phyloP scores from a whole-genome alignment of 2,113 vertebrate species.

The Stegostoma tigrinum region DNA sequence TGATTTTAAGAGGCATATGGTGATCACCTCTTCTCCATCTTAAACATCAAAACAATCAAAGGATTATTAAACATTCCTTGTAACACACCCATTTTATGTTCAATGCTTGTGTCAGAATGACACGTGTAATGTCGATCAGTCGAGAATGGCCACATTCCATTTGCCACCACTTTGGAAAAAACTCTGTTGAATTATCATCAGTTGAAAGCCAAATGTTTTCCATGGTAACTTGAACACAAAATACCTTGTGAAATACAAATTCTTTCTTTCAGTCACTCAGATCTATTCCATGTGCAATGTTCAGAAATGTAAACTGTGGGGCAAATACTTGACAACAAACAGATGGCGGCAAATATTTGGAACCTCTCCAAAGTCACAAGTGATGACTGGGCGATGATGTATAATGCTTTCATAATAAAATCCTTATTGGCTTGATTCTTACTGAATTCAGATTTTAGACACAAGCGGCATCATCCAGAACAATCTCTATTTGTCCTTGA shows the following conservation, averaged over 20 bases:
- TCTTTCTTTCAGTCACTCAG: neutral
- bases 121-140: conserved; percentile 5
- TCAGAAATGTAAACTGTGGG: neutral
- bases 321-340: conserved; percentile 7
- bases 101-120: neutral
- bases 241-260: conserved; percentile 3
- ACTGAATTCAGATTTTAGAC: neutral
- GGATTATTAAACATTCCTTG: neutral
- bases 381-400: neutral
- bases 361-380: neutral
- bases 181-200: neutral
- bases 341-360: neutral
- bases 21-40: neutral
- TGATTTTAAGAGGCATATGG: neutral
- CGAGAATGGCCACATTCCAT: conserved; percentile 27
- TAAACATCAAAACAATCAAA: neutral
- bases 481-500: neutral
- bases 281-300: neutral
- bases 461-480: neutral
- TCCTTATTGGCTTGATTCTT: neutral
- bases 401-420: neutral
- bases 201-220: conserved; percentile 24
- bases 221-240: conserved; percentile 20
- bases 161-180: neutral
- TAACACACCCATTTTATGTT: conserved; percentile 14